Base-by-base conservation (phyloP, 2,113 vertebrate species). In the Salminus brasiliensis region DNA sequence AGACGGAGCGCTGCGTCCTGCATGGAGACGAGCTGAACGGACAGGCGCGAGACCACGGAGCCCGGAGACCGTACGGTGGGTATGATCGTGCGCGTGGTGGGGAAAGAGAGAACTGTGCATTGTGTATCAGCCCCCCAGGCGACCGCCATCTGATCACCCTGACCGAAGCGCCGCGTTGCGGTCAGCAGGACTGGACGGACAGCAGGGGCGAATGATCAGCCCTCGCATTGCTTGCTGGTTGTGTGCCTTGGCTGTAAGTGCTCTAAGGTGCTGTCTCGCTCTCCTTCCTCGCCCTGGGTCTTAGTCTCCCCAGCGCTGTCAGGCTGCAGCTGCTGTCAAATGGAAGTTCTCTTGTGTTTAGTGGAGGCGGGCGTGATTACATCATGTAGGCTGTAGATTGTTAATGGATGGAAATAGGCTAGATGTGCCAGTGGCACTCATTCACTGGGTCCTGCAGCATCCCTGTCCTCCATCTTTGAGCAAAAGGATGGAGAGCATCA, bases 51-150 rank as follows among this genome's bases (percentile, higher is more conserved):
- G n/a, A n/a, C n/a, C n/a, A n/a, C 76, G 91, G 87, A 88, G 81
- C 72, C 79, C 39, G 68, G 87, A 91, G 91, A 90, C 85, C 91
- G 92, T 89, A 29, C 27, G 49, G 57, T 78, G 60, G 27, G 76
- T 78, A 43, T 25, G 11, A 30, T 11, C 49, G 43, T 11, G 10
- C 13, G 52, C 1, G 21, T 2, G 18, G 47, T 49, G 15, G 47
- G 6, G 47, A 5, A 2, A 5, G 8, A 45, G 3, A 11, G 16
- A 11, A 13, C 43, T 45, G 43, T 45, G 8, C 39, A 11, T 4
- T 43, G 1, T 6, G 39, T 43, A 11, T 11, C 43, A 45, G 43
- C 2, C 43, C 12, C 12, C 23, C 2, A 12, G 43, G 43, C 52
- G 34, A 66, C 45, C 62, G 43, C 68, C 68, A 34, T 71, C 45